A percentile compares a stretch with the other conserved stretches of the same genome.
These are phyloP conservation scores for Ectropis grisescens DNA, from an alignment of 1,140 invertebrate genomes.

Conservation along the genomic window DNA sequence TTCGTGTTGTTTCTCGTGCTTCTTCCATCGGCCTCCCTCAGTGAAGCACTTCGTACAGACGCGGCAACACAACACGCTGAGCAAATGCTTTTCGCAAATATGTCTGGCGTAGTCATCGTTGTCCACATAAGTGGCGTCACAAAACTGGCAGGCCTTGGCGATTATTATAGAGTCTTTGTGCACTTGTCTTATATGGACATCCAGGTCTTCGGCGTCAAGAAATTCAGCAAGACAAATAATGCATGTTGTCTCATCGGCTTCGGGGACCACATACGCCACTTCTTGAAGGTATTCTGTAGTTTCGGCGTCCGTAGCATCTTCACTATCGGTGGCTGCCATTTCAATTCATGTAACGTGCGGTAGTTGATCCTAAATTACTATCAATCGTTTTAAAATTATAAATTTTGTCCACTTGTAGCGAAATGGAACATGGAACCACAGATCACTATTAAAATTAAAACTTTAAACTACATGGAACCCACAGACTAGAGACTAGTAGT, in stretches of 20 bases:
- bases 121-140: conserved; percentile 14
- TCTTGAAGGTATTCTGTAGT: too few relatives aligned
- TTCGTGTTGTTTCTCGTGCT: conserved; percentile 34
- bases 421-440: too few relatives aligned
- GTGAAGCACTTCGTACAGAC: conserved; percentile 30
- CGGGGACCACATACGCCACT: too few relatives aligned
- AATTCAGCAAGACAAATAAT: conserved; percentile 43
- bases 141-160: conserved; percentile 24
- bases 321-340: too few relatives aligned
- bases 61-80: conserved; percentile 18
- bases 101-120: conserved; percentile 26
- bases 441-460: too few relatives aligned
- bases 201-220: conserved; percentile 36
- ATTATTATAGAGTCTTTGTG: conserved; percentile 12
- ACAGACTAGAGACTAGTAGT: too few relatives aligned
- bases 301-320: too few relatives aligned
- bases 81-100: conserved; percentile 28
- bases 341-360: too few relatives aligned
- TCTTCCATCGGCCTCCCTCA: conserved; percentile 5
- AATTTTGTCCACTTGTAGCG: too few relatives aligned
- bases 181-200: conserved; percentile 30
- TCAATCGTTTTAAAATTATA: too few relatives aligned
- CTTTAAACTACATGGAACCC: too few relatives aligned
- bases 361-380: too few relatives aligned
- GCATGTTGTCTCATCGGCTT: conserved; percentile 30